A percentile compares a stretch with the other conserved stretches of the same genome.
Conservation (phyloP, 2,113 vertebrate species). For the Excalfactoria chinensis region DNA sequence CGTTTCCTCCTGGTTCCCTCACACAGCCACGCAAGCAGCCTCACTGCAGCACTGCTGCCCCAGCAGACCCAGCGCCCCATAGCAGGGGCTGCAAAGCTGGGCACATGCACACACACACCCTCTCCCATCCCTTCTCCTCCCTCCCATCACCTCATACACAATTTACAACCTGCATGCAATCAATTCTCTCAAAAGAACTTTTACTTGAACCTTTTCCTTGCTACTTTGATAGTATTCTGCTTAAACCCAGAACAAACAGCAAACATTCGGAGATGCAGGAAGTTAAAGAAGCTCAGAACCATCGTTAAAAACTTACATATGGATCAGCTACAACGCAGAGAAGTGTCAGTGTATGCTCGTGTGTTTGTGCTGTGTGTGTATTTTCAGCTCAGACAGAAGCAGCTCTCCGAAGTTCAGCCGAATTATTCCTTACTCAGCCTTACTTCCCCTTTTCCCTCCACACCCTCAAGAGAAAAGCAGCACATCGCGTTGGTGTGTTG, state of each 20-base stretch:
- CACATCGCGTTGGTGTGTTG: background rate
- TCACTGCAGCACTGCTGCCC: background rate
- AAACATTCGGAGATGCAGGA: background rate
- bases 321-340: constrained; percentile 18
- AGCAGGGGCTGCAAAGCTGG: too few relatives aligned
- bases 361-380: background rate
- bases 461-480: constrained; percentile 1
- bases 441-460: background rate
- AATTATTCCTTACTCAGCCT: constrained; percentile 58
- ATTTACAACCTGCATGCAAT: background rate
- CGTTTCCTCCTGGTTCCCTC: background rate
- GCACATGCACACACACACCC: too few relatives aligned
- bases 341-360: background rate
- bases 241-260: background rate
- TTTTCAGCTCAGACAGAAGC: background rate
- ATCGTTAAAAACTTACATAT: background rate
- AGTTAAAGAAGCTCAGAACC: background rate
- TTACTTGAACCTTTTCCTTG: background rate
- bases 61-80: too few relatives aligned
- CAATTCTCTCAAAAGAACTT: background rate
- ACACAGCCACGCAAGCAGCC: background rate
- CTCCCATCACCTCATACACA: background rate
- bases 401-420: constrained; percentile 41
- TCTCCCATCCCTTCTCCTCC: background rate
- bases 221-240: background rate